These are phyloP conservation scores for Aphyosemion australe DNA, from an alignment of 2,113 vertebrate species.

Conservation along the genomic window DNA sequence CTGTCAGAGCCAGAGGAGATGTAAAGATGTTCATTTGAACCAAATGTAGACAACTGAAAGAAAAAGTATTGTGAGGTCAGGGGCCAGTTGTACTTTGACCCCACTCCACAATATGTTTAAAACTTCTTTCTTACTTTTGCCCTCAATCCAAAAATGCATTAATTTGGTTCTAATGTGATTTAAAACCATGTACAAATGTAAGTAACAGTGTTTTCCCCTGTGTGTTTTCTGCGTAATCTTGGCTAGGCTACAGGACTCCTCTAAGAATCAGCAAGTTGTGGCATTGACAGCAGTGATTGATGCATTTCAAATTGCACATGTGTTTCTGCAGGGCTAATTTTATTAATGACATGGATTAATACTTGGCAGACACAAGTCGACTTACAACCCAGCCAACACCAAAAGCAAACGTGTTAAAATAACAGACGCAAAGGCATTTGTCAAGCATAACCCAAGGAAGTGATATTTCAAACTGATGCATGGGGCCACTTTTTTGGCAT, in stretches of 20 bases:
- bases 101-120: no score
- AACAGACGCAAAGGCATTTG: constrained; percentile 40
- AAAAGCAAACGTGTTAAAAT: constrained; percentile 39
- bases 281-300: constrained; percentile 6
- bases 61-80: no score
- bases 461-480: constrained; percentile 59
- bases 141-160: neutral
- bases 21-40: no score
- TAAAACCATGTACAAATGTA: neutral
- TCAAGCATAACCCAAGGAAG: constrained; percentile 20
- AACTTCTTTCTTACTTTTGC: neutral
- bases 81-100: no score
- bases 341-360: constrained; percentile 34
- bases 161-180: neutral
- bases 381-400: constrained; percentile 28
- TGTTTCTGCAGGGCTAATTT: constrained; percentile 32
- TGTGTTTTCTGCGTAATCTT: neutral
- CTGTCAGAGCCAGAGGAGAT: no score
- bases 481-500: constrained; percentile 47
- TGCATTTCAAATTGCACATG: constrained; percentile 16
- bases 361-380: constrained; percentile 15
- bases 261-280: neutral
- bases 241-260: neutral
- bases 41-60: no score
- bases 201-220: neutral